Evolutionary conservation across 2,888 invertebrate species (phyloP).

Genomic region (Pyrochroa serraticornis): DNA sequence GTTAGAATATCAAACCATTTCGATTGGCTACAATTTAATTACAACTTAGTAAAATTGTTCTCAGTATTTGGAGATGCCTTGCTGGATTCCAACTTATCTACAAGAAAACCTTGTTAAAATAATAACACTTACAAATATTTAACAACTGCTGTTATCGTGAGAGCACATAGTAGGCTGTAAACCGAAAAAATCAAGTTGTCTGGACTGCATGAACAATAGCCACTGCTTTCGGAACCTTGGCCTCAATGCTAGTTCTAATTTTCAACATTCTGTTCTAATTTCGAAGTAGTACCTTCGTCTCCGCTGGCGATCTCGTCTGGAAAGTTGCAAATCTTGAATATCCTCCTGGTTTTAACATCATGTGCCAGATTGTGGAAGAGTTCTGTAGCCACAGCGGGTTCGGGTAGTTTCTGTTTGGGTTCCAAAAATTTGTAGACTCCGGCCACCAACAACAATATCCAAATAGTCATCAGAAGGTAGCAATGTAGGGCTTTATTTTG

Average conservation of each 20-base stretch:
- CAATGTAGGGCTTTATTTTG: slow-evolving; percentile 83
- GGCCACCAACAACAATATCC: slow-evolving; percentile 80
- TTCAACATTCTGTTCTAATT: neutral
- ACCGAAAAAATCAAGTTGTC: too few relatives aligned
- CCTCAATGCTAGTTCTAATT: neutral
- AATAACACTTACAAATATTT: too few relatives aligned
- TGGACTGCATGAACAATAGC: too few relatives aligned
- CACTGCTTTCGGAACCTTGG: too few relatives aligned
- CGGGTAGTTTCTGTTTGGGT: slow-evolving; percentile 56
- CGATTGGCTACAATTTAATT: too few relatives aligned
- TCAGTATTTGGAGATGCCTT: too few relatives aligned
- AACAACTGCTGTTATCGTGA: too few relatives aligned
- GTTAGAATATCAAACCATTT: too few relatives aligned
- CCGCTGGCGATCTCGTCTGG: slow-evolving; percentile 71
- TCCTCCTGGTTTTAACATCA: slow-evolving; percentile 68
- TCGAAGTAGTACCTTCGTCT: slow-evolving; percentile 70
- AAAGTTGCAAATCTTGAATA: slow-evolving; percentile 74
- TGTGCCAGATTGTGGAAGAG: slow-evolving; percentile 60
- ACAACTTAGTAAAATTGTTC: too few relatives aligned
- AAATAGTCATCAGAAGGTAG: slow-evolving; percentile 79
- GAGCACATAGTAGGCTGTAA: too few relatives aligned
- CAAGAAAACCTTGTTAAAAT: too few relatives aligned
- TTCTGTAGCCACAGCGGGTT: slow-evolving; percentile 43
- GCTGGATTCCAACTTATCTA: too few relatives aligned
- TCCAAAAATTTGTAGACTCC: slow-evolving; percentile 76